These are phyloP conservation scores for Siderastrea radians DNA, from an alignment of 92 coral and sea anemone species.

Conservation along the genomic window DNA sequence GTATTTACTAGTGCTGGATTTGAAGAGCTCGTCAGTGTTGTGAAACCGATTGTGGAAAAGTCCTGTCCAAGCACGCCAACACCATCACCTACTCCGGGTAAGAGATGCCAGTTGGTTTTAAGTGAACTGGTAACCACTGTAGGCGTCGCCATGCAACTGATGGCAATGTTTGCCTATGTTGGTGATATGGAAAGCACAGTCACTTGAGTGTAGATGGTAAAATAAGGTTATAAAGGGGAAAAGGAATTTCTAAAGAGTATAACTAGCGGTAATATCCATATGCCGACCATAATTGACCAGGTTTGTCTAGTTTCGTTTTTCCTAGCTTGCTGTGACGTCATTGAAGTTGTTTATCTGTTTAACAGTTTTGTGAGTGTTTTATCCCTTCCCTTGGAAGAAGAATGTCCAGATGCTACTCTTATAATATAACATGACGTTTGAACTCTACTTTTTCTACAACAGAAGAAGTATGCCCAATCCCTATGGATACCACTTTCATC, in stretches of 20 bases:
- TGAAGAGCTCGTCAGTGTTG: slow-evolving; percentile 3
- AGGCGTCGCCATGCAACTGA: background rate
- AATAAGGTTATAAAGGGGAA: too few relatives aligned
- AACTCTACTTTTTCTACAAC: background rate
- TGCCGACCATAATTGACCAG: too few relatives aligned
- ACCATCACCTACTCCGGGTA: slow-evolving; percentile 5
- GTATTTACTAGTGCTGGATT: slow-evolving; percentile 1
- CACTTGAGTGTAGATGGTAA: too few relatives aligned
- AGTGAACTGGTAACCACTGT: too few relatives aligned
- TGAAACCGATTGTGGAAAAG: slow-evolving; percentile 35
- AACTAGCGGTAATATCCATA: too few relatives aligned
- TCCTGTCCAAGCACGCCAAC: background rate
- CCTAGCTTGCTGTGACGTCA: too few relatives aligned
- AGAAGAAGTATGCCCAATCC: slow-evolving; percentile 66
- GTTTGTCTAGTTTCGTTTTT: too few relatives aligned
- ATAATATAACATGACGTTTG: background rate
- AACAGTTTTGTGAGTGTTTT: too few relatives aligned
- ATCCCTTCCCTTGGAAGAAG: background rate
- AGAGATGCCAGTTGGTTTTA: background rate
- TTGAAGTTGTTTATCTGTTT: too few relatives aligned
- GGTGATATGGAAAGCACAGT: background rate
- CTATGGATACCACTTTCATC: slow-evolving; percentile 76
- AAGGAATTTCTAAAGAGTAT: too few relatives aligned
- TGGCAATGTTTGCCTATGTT: background rate
- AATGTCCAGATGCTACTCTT: background rate